phyloP scores from a whole-genome alignment of 1,140 invertebrate genomes.

The Drosophila lacertosa region DNA sequence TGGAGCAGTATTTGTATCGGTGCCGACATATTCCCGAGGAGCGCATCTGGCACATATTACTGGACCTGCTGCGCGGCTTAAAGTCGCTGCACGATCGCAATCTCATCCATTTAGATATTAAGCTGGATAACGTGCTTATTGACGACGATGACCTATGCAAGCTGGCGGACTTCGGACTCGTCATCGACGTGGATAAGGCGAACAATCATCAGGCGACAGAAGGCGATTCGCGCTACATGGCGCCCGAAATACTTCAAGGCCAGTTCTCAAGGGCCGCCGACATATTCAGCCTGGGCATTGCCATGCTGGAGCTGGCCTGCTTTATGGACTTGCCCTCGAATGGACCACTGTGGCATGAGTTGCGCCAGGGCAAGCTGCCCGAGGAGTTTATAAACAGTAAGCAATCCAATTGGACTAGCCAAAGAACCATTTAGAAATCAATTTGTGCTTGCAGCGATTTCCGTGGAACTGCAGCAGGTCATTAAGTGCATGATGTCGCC shows the following conservation, averaged over 20 bases:
- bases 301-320: conserved; percentile 89
- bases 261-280: conserved; percentile 87
- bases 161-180: conserved; percentile 90
- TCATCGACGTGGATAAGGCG: conserved; percentile 86
- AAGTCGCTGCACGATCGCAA: conserved; percentile 88
- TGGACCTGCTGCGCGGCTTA: conserved; percentile 85
- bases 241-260: conserved; percentile 89
- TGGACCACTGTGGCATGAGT: conserved; percentile 88
- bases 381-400: conserved; percentile 77
- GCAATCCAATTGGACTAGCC: not conserved
- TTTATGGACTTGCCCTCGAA: conserved; percentile 89
- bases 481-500: conserved; percentile 87
- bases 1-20: conserved; percentile 84
- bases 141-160: conserved; percentile 88
- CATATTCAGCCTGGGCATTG: conserved; percentile 89
- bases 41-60: conserved; percentile 79
- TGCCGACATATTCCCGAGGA: conserved; percentile 84
- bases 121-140: conserved; percentile 90
- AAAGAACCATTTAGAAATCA: not conserved
- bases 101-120: conserved; percentile 91
- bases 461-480: conserved; percentile 85
- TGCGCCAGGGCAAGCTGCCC: conserved; percentile 85
- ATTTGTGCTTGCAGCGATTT: conserved; percentile 84
- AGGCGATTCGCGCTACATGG: conserved; percentile 91
- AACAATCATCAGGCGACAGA: conserved; percentile 85